phyloP scores from a whole-genome alignment of 2,797 vertebrate species.

The Diplodus puntazzo region DNA sequence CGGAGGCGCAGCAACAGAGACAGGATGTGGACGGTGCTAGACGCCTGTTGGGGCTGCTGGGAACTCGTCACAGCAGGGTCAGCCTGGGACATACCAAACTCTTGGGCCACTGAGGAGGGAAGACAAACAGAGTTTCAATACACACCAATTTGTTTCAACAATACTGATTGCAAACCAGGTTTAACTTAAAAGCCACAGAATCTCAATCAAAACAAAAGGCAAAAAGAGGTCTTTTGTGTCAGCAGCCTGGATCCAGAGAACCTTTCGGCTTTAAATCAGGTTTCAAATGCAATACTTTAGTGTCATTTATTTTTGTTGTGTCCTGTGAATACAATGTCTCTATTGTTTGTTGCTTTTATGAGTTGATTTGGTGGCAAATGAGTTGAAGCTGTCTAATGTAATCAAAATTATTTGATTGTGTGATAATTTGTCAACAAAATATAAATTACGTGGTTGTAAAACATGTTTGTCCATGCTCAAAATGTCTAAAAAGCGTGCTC shows the following conservation, averaged over 20 bases:
- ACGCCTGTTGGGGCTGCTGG: constrained; percentile 70
- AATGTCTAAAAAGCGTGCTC: neutral
- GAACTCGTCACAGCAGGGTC: constrained; percentile 37
- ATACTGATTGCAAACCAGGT: neutral
- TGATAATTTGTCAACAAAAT: no score
- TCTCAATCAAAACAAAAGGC: no score
- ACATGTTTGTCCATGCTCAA: neutral
- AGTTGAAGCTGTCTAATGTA: no score
- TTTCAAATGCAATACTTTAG: no score
- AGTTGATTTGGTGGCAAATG: no score
- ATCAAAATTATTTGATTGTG: no score
- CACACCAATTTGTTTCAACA: neutral
- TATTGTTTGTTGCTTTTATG: no score
- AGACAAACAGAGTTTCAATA: neutral
- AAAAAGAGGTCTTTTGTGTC: no score
- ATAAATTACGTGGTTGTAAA: neutral
- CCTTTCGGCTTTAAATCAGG: no score
- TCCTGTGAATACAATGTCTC: no score
- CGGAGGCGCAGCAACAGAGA: constrained; percentile 94
- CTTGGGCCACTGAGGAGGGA: constrained; percentile 85
- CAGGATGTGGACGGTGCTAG: constrained; percentile 92
- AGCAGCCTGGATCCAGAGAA: no score
- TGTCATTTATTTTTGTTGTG: no score
- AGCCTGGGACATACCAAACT: constrained; percentile 84
- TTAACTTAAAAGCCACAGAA: neutral